Conservation (phyloP, 2,888 invertebrate species). For the Oligia fasciuncula region DNA sequence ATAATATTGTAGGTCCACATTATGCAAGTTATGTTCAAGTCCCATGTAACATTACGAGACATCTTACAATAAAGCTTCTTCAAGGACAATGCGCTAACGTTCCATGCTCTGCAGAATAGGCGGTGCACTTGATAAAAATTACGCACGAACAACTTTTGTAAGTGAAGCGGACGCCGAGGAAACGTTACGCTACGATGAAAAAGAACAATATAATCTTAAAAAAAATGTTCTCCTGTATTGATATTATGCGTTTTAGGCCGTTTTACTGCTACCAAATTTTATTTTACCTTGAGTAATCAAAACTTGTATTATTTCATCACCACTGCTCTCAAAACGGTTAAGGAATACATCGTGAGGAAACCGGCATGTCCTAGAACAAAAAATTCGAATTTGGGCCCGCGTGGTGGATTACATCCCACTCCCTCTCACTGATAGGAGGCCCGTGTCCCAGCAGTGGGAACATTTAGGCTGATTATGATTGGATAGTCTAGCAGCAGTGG, state of each 20-base stretch:
- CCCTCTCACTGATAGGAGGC: background rate
- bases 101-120: background rate
- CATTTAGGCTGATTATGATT: background rate
- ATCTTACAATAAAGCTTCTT: background rate
- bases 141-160: conserved; percentile 26
- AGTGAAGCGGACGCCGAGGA: background rate
- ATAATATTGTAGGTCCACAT: too few relatives aligned
- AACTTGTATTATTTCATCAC: background rate
- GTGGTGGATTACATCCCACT: background rate
- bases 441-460: background rate
- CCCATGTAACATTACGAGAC: conserved; percentile 17
- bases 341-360: background rate
- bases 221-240: background rate
- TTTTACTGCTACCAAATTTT: background rate
- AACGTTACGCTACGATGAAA: conserved; percentile 33
- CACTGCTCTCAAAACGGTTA: too few relatives aligned
- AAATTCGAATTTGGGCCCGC: background rate
- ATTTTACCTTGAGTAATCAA: background rate
- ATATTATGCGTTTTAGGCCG: background rate
- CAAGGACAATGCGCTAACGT: background rate
- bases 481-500: background rate
- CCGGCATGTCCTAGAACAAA: background rate
- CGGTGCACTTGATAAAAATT: conserved; percentile 18
- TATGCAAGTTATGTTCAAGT: background rate
- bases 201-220: conserved; percentile 31